Base-by-base conservation (phyloP, 1,140 invertebrate genomes). In the Formica exsecta region DNA sequence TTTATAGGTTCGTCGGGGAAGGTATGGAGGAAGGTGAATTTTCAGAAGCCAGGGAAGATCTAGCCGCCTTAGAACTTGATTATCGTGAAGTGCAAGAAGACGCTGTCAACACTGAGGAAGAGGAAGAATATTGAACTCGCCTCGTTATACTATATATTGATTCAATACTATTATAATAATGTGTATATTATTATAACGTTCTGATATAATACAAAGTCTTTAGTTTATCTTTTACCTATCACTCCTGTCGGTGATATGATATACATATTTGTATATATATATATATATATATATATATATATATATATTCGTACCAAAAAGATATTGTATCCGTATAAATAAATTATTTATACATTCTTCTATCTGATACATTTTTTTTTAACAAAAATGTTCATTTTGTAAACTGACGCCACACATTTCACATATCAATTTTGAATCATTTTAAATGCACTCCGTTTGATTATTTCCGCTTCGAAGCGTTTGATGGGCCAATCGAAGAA, bases 11-110 rank as follows among this genome's bases (percentile, higher is more conserved):
- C 9, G 92, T 98, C 19, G 97, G 97, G 3, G 97, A 98, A 96
- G 97, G 97, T 70, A 96, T 98, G 96, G 97, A 98, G 94, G 97
- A 98, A 94, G 96, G 96, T 19, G 97, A 98, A 94, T 96, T 97
- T 90, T 90, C 96, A n/a, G 97, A 98, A 92, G 97, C 98, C 2
- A 94, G 97, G 38, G 96, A 97, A 90, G 97, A 98, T 95, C 93
- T 98, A 85, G 97, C 97, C 85, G 97, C 97, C 22, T 94, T 98
- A 38, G 96, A 97, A 92, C 96, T 96, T 91, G 97, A 98, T 93
- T 97, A 96, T 89, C 96, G 94, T 87, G 96, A 97, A 89, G 95
- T 96, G 2, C 95, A 96, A 89, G 92, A 93, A 71, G 92, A 93
- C 5, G 87, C 92, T 6, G 76, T 85, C 3, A 91, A 91, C 8